Base-by-base conservation (phyloP, 2,888 invertebrate genomes). In the Cantharis rustica region DNA sequence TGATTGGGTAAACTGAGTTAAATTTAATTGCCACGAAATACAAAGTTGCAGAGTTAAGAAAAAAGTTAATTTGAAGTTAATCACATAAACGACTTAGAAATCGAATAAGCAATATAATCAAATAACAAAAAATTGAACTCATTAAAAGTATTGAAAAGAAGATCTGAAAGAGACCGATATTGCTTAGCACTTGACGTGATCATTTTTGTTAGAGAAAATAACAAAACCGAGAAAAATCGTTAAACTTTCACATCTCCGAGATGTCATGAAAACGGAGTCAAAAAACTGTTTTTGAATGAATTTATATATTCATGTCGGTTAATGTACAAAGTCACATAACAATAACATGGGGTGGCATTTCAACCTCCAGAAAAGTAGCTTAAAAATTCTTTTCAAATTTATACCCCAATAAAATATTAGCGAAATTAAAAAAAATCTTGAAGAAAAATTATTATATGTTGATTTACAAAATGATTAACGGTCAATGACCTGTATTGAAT, bases 231-330 rank as follows among this genome's bases (percentile, higher is more conserved):
- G 69, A 61, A n/a, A 68, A 61, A 66, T 66, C 64, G 68, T 71
- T 62, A 64, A 73, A 63, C 62, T 63, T 23, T 17, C 61, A 63
- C 31, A 74, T 71, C 62, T 61, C 72, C 16, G 63, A 47, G 61
- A 78, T 66, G 79, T 75, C 75, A 68, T 73, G 71, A 71, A 75
- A 69, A 71, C 73, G 69, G 68, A 76, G 70, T 68, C 27, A 74
- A 72, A 69, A 73, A 72, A 72, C 61, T 72, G 76, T 75, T 72
- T 74, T 79, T 73, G 69, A 16, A 47, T 47, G n/a, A 47, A n/a
- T 47, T 47, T 47, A 47, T 47, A n/a, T 47, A 47, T 47, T 47
- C 47, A 47, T 47, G 7, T 47, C 1, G n/a, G n/a, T n/a, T 31
- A 47, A n/a, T 47, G 9, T 47, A 47, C 47, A 47, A 47, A 47